Conservation (phyloP, 2,888 invertebrate genomes). For the Drosophila buzzatii region DNA sequence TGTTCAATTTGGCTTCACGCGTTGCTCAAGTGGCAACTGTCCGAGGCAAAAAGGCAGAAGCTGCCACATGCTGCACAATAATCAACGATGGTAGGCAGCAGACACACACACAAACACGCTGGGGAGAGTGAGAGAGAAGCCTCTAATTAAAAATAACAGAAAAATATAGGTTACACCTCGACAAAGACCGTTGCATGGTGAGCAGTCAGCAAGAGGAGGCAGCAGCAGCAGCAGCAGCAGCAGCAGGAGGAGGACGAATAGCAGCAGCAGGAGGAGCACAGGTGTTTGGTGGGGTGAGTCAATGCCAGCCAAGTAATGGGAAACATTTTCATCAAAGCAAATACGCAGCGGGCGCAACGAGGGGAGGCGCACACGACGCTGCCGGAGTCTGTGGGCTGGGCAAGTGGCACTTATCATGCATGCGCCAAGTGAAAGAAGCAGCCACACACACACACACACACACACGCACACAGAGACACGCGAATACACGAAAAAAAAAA, state of each 20-base stretch:
- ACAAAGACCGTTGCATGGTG: constrained; percentile 45
- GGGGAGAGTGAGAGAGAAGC: constrained; percentile 26
- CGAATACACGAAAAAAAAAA: constrained; percentile 31
- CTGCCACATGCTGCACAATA: constrained; percentile 62
- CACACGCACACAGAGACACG: not conserved
- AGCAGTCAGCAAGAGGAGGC: constrained; percentile 11
- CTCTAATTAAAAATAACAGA: constrained; percentile 70
- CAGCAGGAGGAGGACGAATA: too few relatives aligned
- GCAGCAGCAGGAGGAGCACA: constrained; percentile 1
- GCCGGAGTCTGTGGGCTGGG: constrained; percentile 53
- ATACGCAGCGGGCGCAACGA: constrained; percentile 19
- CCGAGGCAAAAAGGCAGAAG: constrained; percentile 15
- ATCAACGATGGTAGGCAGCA: constrained; percentile 53
- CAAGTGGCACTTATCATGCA: constrained; percentile 75
- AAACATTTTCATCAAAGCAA: constrained; percentile 61
- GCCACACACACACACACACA: constrained; percentile 11
- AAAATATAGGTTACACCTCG: constrained; percentile 74
- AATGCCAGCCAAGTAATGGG: constrained; percentile 45
- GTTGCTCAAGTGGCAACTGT: constrained; percentile 30
- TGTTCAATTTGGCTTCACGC: constrained; percentile 48
- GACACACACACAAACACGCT: constrained; percentile 21
- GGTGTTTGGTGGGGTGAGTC: constrained; percentile 3
- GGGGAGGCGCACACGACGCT: not conserved
- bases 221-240: not conserved
- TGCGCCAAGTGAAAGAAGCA: constrained; percentile 68